Conservation (phyloP, 1,140 invertebrate genomes). For the Zeugodacus cucurbitae region DNA sequence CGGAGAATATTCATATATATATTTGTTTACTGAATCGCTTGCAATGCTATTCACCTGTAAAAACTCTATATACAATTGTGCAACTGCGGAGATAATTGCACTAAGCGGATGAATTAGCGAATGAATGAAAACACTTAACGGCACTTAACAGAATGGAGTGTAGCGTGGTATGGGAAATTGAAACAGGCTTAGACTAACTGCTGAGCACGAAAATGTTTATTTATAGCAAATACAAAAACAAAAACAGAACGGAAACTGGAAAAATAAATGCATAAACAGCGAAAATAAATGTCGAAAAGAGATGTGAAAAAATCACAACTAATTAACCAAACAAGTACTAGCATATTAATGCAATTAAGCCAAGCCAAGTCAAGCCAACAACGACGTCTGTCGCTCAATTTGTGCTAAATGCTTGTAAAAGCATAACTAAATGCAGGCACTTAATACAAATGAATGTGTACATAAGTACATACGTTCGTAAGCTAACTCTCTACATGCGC, state of each 20-base stretch:
- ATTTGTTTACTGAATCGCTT: not conserved
- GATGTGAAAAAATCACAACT: conserved; percentile 5
- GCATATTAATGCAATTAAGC: not conserved
- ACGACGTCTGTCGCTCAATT: not conserved
- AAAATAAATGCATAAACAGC: not conserved
- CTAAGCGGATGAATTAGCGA: not conserved
- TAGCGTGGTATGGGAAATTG: not conserved
- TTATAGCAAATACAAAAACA: not conserved
- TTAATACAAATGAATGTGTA: not conserved
- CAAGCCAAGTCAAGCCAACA: not conserved
- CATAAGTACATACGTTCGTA: too few species aligned
- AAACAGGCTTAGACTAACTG: not conserved
- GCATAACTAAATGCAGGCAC: not conserved
- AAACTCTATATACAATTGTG: not conserved
- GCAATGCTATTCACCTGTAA: not conserved
- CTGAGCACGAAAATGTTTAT: not conserved
- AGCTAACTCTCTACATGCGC: not conserved
- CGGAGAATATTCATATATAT: too few species aligned
- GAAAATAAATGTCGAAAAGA: not conserved
- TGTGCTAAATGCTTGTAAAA: not conserved
- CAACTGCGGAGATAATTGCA: not conserved
- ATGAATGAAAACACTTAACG: not conserved
- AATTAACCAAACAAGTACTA: not conserved
- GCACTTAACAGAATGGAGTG: not conserved
- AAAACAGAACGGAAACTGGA: too few species aligned